These are phyloP conservation scores for Rachycentron canadum DNA, from an alignment of 2,797 vertebrate genomes.

Conservation along the genomic window DNA sequence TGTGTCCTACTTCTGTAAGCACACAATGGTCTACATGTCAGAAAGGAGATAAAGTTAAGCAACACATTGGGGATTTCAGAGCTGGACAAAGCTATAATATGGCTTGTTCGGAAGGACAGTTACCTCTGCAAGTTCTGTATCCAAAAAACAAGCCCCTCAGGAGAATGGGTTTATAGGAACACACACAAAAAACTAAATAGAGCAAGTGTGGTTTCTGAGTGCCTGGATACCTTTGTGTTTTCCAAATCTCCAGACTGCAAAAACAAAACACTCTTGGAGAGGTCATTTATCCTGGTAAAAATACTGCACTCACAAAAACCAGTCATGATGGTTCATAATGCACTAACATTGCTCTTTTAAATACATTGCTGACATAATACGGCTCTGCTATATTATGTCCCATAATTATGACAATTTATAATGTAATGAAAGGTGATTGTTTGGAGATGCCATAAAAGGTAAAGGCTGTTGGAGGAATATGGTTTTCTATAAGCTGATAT, in stretches of 20 bases:
- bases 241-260: slow-evolving; percentile 41
- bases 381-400: slow-evolving; percentile 9
- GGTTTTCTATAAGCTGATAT: slow-evolving; percentile 47
- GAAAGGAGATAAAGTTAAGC: slow-evolving; percentile 45
- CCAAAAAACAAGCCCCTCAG: slow-evolving; percentile 46
- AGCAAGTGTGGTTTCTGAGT: slow-evolving; percentile 49
- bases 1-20: slow-evolving; percentile 22
- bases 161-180: slow-evolving; percentile 62
- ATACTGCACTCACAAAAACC: slow-evolving; percentile 44
- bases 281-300: slow-evolving; percentile 56
- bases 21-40: slow-evolving; percentile 43
- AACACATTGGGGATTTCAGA: slow-evolving; percentile 41
- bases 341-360: slow-evolving; percentile 35
- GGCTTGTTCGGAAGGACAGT: slow-evolving; percentile 51
- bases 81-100: slow-evolving; percentile 48
- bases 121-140: slow-evolving; percentile 40
- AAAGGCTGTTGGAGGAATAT: slow-evolving; percentile 37
- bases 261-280: slow-evolving; percentile 51
- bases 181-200: slow-evolving; percentile 61
- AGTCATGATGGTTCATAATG: slow-evolving; percentile 24
- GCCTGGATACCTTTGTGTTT: slow-evolving; percentile 67
- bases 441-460: slow-evolving; percentile 52
- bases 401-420: slow-evolving; percentile 47
- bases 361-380: slow-evolving; percentile 21
- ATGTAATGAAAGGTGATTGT: slow-evolving; percentile 49